Evolutionary conservation across 2,113 vertebrate genomes (phyloP).

Genomic region (Aepyceros melampus): DNA sequence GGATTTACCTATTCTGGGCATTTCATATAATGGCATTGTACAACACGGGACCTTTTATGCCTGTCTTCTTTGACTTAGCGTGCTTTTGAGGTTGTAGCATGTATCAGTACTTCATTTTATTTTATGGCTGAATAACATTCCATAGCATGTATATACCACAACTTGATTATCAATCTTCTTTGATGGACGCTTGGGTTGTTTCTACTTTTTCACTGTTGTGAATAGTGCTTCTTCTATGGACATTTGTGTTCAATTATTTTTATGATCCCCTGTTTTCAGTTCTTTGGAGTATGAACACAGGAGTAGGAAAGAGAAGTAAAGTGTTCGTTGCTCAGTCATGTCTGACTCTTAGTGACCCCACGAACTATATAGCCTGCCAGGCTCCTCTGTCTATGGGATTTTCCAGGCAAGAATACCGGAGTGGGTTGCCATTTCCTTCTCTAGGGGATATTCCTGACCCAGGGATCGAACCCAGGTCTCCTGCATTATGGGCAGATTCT

Average conservation of each 20-base stretch:
- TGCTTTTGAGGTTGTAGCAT: background rate
- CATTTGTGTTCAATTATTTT: background rate
- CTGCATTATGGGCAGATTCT: background rate
- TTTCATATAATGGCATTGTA: background rate
- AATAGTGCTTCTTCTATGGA: background rate
- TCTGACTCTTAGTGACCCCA: background rate
- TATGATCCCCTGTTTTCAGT: background rate
- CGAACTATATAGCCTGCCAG: background rate
- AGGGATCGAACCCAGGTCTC: background rate
- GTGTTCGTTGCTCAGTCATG: background rate
- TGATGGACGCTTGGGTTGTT: background rate
- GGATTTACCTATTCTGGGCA: background rate
- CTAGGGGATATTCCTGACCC: background rate
- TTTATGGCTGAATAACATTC: background rate
- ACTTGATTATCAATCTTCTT: background rate
- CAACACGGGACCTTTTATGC: background rate
- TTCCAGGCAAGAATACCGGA: background rate
- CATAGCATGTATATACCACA: background rate
- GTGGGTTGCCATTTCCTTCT: background rate
- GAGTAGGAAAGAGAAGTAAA: background rate
- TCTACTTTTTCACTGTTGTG: background rate
- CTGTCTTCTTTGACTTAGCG: background rate
- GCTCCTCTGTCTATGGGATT: background rate
- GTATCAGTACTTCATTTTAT: background rate
- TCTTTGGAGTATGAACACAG: background rate